Evolutionary conservation across 2,888 invertebrate species (phyloP).

Genomic region (Anagyrus pseudococci): DNA sequence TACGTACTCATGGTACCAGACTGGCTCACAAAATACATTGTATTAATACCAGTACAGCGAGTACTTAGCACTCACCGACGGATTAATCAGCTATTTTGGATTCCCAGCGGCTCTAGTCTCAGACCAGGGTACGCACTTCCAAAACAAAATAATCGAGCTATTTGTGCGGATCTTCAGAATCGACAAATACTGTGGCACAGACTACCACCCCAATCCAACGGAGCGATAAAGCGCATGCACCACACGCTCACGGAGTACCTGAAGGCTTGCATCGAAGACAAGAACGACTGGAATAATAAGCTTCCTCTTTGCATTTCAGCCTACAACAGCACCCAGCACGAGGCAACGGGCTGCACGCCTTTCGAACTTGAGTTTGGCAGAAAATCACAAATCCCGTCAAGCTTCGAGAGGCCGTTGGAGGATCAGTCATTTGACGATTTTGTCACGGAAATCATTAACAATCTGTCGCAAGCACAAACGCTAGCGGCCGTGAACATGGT

Average conservation of each 20-base stretch:
- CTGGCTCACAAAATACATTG: slow-evolving; percentile 7
- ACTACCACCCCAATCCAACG: neutral
- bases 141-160: neutral
- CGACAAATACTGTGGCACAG: neutral
- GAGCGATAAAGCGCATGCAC: neutral
- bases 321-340: neutral
- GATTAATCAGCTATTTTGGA: neutral
- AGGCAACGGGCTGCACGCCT: neutral
- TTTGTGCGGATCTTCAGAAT: neutral
- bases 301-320: neutral
- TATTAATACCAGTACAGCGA: neutral
- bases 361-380: neutral
- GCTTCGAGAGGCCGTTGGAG: neutral
- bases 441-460: no score
- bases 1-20: neutral
- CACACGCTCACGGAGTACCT: neutral
- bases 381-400: neutral
- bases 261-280: neutral
- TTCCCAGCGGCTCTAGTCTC: neutral
- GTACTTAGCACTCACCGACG: neutral
- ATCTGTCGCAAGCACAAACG: no score
- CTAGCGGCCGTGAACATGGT: slow-evolving; percentile 21
- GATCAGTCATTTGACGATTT: neutral
- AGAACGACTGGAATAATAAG: neutral
- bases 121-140: neutral